These are phyloP conservation scores for Ectropis crepuscularia DNA, from an alignment of 2,888 invertebrate species.

Conservation along the genomic window DNA sequence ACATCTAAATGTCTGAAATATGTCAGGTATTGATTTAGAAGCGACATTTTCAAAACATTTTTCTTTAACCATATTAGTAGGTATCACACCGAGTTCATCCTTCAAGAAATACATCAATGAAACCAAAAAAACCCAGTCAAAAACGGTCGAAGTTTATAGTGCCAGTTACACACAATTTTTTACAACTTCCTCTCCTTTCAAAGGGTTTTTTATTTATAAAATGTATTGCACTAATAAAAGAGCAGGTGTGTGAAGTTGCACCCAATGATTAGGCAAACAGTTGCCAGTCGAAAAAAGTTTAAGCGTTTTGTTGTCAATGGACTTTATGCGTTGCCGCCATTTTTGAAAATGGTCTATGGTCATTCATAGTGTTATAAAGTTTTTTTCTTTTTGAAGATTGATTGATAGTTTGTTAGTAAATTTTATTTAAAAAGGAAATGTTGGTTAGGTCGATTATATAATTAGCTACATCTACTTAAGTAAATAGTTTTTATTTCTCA, in stretches of 20 bases:
- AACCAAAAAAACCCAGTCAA: slow-evolving; percentile 62
- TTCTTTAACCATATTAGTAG: not conserved
- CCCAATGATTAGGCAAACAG: slow-evolving; percentile 75
- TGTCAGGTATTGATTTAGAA: too few species aligned
- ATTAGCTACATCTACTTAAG: too few species aligned
- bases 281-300: slow-evolving; percentile 40
- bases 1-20: too few species aligned
- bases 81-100: slow-evolving; percentile 17
- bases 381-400: slow-evolving; percentile 37
- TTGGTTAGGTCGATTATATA: slow-evolving; percentile 1
- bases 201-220: slow-evolving; percentile 53
- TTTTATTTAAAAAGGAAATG: slow-evolving; percentile 19
- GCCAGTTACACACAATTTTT: slow-evolving; percentile 66
- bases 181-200: slow-evolving; percentile 77
- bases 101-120: slow-evolving; percentile 66
- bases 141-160: slow-evolving; percentile 59
- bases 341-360: slow-evolving; percentile 37
- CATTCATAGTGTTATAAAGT: slow-evolving; percentile 34
- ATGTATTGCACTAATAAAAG: slow-evolving; percentile 73
- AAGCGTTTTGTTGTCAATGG: slow-evolving; percentile 36
- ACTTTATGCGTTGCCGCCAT: slow-evolving; percentile 38
- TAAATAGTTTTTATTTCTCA: too few species aligned
- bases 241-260: slow-evolving; percentile 77
- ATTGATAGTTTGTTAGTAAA: slow-evolving; percentile 31
- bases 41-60: not conserved